Evolutionary conservation across 2,797 vertebrate genomes (phyloP).

Genomic region (Nasua narica): DNA sequence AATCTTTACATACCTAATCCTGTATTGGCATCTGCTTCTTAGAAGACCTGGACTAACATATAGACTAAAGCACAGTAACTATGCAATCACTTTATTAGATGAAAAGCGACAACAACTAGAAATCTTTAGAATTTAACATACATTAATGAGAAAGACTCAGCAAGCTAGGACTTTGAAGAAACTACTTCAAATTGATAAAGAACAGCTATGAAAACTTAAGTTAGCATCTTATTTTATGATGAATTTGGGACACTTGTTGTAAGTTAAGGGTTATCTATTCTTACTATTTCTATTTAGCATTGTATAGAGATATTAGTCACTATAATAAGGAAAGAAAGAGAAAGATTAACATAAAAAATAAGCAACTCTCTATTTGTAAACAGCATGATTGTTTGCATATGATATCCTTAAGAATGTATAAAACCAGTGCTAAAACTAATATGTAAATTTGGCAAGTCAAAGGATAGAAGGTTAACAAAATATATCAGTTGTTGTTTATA

Average conservation of each 20-base stretch:
- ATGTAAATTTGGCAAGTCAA: neutral
- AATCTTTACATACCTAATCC: neutral
- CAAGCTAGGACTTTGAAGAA: neutral
- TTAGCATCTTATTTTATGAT: neutral
- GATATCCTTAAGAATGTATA: neutral
- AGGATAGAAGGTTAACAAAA: neutral
- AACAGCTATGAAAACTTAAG: neutral
- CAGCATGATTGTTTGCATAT: neutral
- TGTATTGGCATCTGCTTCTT: neutral
- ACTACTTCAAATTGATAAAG: neutral
- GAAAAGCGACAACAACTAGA: neutral
- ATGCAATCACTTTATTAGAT: neutral
- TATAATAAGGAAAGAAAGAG: neutral
- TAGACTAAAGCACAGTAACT: neutral
- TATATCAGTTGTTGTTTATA: neutral
- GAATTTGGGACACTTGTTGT: neutral
- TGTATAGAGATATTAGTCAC: neutral
- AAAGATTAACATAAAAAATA: neutral
- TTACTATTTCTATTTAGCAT: neutral
- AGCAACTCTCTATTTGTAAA: neutral
- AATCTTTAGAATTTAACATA: neutral
- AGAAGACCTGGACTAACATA: neutral
- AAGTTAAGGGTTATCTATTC: neutral
- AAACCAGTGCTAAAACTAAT: neutral
- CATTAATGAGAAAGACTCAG: neutral